Evolutionary conservation across 2,888 invertebrate species (phyloP).

Genomic region (Merodon equestris): DNA sequence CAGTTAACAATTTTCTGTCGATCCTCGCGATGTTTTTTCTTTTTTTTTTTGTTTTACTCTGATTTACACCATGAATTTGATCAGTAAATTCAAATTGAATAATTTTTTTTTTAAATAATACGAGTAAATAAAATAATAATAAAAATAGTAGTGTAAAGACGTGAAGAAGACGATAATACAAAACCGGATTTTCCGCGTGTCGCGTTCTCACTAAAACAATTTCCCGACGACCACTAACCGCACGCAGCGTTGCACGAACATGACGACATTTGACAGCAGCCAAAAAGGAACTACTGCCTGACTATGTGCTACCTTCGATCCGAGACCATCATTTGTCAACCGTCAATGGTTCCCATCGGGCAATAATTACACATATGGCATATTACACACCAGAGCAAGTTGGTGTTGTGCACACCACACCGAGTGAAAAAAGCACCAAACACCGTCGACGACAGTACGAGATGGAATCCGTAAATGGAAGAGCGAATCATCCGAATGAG

Average conservation of each 20-base stretch:
- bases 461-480: constrained; percentile 2
- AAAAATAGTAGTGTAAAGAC: constrained; percentile 30
- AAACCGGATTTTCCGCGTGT: constrained; percentile 72
- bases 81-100: too few relatives aligned
- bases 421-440: too few relatives aligned
- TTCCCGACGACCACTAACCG: constrained; percentile 68
- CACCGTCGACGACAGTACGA: too few relatives aligned
- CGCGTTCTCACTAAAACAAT: constrained; percentile 71
- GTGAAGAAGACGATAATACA: constrained; percentile 48
- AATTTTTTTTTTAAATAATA: constrained; percentile 11
- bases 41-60: constrained; percentile 2
- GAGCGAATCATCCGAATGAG: constrained; percentile 49
- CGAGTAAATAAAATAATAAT: constrained; percentile 8
- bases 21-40: constrained; percentile 16
- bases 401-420: constrained; percentile 9
- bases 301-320: constrained; percentile 72
- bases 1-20: constrained; percentile 51
- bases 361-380: constrained; percentile 70
- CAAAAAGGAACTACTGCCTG: constrained; percentile 78
- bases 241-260: constrained; percentile 71
- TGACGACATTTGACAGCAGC: constrained; percentile 79
- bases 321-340: constrained; percentile 69
- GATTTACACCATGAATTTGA: too few relatives aligned
- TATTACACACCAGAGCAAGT: constrained; percentile 63
- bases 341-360: constrained; percentile 70